These are phyloP conservation scores for Lymantria dispar DNA, from an alignment of 2,888 invertebrate genomes.

Conservation along the genomic window DNA sequence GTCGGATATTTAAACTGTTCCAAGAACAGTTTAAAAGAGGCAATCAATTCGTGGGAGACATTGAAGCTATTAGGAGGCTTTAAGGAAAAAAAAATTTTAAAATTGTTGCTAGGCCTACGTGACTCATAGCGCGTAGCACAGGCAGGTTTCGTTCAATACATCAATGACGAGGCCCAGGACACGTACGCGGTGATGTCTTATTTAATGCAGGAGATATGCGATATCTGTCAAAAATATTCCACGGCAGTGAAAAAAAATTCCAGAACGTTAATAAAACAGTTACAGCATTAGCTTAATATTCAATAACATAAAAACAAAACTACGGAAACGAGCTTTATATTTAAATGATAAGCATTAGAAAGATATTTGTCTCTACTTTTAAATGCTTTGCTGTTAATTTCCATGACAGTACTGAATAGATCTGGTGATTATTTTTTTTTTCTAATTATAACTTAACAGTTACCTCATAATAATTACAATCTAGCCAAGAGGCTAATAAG, in stretches of 20 bases:
- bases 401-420: too few species aligned
- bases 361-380: too few species aligned
- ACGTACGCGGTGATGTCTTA: neutral
- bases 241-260: neutral
- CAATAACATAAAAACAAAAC: too few species aligned
- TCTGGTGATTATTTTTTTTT: too few species aligned
- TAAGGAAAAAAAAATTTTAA: neutral
- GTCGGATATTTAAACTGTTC: neutral
- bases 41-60: constrained; percentile 1
- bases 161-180: constrained; percentile 1
- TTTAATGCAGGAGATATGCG: neutral
- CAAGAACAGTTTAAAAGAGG: neutral
- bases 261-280: too few species aligned
- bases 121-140: constrained; percentile 11
- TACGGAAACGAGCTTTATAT: too few species aligned
- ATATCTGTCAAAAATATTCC: neutral
- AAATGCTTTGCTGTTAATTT: too few species aligned
- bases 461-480: too few species aligned
- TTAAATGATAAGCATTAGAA: too few species aligned
- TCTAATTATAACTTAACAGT: too few species aligned
- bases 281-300: too few species aligned
- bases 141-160: neutral
- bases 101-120: constrained; percentile 16
- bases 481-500: too few species aligned
- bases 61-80: neutral